A percentile compares a stretch with the other conserved stretches of the same genome.
Conservation (phyloP, 1,140 invertebrate genomes). For the Steinernema feltiae region DNA sequence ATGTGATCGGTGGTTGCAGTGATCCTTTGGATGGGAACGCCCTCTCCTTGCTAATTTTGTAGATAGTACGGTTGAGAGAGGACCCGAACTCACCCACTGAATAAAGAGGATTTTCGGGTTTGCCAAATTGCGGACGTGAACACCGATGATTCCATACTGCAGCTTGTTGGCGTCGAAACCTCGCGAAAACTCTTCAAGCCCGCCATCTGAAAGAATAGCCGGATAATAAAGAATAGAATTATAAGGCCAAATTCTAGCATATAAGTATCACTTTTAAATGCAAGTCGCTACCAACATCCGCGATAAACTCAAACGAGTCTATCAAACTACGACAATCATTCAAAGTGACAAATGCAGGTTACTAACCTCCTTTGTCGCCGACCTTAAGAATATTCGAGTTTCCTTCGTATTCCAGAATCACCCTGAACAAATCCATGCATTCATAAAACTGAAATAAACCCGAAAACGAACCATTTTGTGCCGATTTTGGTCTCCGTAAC, state of each 20-base stretch:
- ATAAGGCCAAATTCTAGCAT: too few relatives aligned
- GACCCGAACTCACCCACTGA: conserved; percentile 42
- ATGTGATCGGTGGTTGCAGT: conserved; percentile 40
- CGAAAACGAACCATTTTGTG: conserved; percentile 36
- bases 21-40: conserved; percentile 36
- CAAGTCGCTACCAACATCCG: too few relatives aligned
- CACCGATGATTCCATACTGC: conserved; percentile 44
- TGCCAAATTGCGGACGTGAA: neutral
- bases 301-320: too few relatives aligned
- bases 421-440: conserved; percentile 32
- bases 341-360: neutral
- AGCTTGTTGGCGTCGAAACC: conserved; percentile 37
- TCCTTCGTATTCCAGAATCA: conserved; percentile 49
- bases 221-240: neutral
- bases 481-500: conserved; percentile 29
- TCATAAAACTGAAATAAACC: conserved; percentile 3
- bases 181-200: conserved; percentile 35
- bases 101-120: conserved; percentile 47
- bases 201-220: conserved; percentile 36
- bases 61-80: neutral
- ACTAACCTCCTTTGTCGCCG: conserved; percentile 41
- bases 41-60: conserved; percentile 46
- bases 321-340: neutral
- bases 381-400: conserved; percentile 47
- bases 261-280: too few relatives aligned